Conservation (phyloP, 2,113 vertebrate genomes). For the Sapajus apella region DNA sequence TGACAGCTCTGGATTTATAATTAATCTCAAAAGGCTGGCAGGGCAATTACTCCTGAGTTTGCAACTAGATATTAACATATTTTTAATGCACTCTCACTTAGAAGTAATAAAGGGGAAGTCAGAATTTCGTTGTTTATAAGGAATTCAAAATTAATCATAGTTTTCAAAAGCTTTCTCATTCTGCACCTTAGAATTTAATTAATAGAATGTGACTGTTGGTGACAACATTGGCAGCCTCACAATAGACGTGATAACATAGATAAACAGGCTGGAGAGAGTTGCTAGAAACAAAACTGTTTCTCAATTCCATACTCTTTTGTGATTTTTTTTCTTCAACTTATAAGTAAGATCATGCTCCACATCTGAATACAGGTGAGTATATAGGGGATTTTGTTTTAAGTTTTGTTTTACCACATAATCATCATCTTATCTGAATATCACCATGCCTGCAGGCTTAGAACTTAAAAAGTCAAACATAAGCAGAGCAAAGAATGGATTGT, state of each 20-base stretch:
- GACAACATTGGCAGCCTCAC: background rate
- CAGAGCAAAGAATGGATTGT: background rate
- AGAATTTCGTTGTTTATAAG: constrained; percentile 6
- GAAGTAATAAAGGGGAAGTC: background rate
- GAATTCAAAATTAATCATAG: constrained; percentile 31
- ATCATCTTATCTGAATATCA: background rate
- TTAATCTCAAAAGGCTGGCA: constrained; percentile 49
- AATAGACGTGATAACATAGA: background rate
- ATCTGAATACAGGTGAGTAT: background rate
- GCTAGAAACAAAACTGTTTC: background rate
- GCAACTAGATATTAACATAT: constrained; percentile 47
- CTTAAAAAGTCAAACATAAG: background rate
- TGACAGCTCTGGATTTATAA: constrained; percentile 1
- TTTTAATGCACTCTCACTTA: constrained; percentile 45
- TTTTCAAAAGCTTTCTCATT: constrained; percentile 10
- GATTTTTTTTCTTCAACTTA: background rate
- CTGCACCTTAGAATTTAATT: constrained; percentile 24
- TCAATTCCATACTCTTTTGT: background rate
- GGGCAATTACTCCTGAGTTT: constrained; percentile 14
- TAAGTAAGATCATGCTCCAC: background rate
- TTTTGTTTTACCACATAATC: background rate
- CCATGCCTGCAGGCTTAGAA: background rate
- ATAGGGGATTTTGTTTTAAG: background rate
- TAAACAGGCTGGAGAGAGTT: background rate
- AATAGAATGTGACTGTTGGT: background rate